These are phyloP conservation scores for Melanotaenia maccullochi DNA, from an alignment of 2,797 vertebrate species.

Conservation along the genomic window DNA sequence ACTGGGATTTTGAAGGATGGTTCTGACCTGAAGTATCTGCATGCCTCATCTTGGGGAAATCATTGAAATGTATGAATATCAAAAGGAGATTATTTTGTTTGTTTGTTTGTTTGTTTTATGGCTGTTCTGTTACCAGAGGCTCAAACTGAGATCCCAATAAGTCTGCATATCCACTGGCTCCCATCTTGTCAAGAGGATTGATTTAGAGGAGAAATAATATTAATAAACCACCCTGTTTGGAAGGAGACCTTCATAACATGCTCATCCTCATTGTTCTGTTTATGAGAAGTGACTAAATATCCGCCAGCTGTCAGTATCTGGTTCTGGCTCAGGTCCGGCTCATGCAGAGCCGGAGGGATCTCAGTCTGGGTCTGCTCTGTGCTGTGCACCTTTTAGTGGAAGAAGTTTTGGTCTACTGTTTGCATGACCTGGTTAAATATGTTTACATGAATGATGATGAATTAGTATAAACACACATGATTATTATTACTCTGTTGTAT, in stretches of 20 bases:
- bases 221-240: constrained; percentile 15
- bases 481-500: constrained; percentile 82
- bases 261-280: constrained; percentile 40
- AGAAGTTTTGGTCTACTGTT: constrained; percentile 84
- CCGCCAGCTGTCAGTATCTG: constrained; percentile 28
- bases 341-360: constrained; percentile 57
- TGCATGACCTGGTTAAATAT: constrained; percentile 88
- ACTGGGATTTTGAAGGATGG: constrained; percentile 74
- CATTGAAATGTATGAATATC: constrained; percentile 64
- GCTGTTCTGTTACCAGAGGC: constrained; percentile 85
- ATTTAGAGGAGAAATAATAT: constrained; percentile 10
- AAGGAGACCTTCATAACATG: constrained; percentile 11
- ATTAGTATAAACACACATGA: constrained; percentile 79
- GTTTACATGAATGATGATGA: constrained; percentile 87
- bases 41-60: constrained; percentile 76
- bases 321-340: constrained; percentile 33
- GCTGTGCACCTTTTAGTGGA: constrained; percentile 83
- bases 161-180: constrained; percentile 22
- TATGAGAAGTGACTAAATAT: constrained; percentile 25
- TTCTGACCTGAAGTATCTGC: constrained; percentile 74
- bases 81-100: constrained; percentile 59
- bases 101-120: constrained; percentile 83
- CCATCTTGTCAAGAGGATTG: constrained; percentile 15
- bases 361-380: constrained; percentile 81
- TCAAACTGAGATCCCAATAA: constrained; percentile 78